These are phyloP conservation scores for Oplegnathus fasciatus DNA, from an alignment of 2,113 vertebrate species.

Conservation along the genomic window DNA sequence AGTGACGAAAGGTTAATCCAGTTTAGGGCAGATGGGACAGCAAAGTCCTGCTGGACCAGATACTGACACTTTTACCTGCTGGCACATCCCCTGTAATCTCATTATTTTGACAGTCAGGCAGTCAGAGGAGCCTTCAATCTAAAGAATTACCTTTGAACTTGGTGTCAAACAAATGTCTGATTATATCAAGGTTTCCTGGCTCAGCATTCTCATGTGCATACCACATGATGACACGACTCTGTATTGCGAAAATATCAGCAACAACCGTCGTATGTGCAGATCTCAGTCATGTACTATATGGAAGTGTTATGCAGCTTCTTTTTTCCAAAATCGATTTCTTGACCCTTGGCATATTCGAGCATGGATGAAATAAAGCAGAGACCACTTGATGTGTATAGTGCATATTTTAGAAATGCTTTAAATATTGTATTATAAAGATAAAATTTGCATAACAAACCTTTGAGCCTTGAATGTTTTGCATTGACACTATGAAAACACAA, in stretches of 20 bases:
- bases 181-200: neutral
- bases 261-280: neutral
- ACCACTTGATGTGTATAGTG: neutral
- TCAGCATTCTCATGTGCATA: slow-evolving; percentile 4
- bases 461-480: neutral
- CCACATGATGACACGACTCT: neutral
- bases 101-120: slow-evolving; percentile 31
- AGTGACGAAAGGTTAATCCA: neutral
- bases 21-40: neutral
- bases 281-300: neutral
- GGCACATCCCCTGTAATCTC: slow-evolving; percentile 25
- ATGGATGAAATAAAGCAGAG: neutral
- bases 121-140: slow-evolving; percentile 9
- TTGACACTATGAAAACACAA: neutral
- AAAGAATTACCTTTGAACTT: neutral
- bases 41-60: neutral
- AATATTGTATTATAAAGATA: neutral
- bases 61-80: slow-evolving; percentile 5
- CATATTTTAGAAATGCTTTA: neutral
- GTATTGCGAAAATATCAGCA: neutral
- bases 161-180: slow-evolving; percentile 14
- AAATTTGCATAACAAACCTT: neutral
- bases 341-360: neutral
- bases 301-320: neutral
- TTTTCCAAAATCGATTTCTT: neutral